These are phyloP conservation scores for Lordiphosa mommai DNA, from an alignment of 1,140 invertebrate species.

Conservation along the genomic window DNA sequence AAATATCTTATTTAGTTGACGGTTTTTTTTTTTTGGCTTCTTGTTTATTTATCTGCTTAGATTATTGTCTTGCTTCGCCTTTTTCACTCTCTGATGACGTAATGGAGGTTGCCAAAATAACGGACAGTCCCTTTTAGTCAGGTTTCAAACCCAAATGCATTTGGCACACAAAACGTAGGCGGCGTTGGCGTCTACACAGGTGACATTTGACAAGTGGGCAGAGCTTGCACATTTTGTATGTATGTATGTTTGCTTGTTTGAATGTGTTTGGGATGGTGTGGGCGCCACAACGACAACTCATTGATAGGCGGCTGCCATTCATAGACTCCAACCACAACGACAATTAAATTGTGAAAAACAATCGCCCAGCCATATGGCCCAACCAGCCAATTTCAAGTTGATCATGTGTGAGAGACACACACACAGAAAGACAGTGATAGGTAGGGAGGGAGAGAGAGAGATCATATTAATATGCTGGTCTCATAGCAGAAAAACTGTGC, in stretches of 20 bases:
- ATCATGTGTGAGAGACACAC: no score
- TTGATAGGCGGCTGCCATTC: conserved; percentile 40
- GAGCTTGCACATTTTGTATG: conserved; percentile 10
- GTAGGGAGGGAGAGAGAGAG: neutral
- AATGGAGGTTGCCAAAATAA: conserved; percentile 52
- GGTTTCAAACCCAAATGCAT: neutral
- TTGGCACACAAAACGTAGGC: neutral
- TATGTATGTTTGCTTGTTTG: neutral
- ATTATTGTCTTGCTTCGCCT: neutral
- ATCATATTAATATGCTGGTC: neutral
- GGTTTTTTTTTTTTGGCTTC: no score
- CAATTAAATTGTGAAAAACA: conserved; percentile 18
- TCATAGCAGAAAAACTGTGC: neutral
- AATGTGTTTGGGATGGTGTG: conserved; percentile 34
- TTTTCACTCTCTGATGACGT: conserved; percentile 20
- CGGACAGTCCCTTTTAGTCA: conserved; percentile 18
- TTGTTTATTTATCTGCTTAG: no score
- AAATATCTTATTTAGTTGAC: no score
- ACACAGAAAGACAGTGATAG: neutral
- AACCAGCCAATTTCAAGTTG: no score
- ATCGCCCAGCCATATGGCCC: conserved; percentile 26
- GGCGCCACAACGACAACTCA: conserved; percentile 35
- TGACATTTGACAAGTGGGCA: conserved; percentile 59
- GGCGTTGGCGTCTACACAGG: conserved; percentile 22
- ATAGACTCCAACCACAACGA: conserved; percentile 11